phyloP scores from a whole-genome alignment of 2,888 invertebrate genomes.

The Polydesmus complanatus region DNA sequence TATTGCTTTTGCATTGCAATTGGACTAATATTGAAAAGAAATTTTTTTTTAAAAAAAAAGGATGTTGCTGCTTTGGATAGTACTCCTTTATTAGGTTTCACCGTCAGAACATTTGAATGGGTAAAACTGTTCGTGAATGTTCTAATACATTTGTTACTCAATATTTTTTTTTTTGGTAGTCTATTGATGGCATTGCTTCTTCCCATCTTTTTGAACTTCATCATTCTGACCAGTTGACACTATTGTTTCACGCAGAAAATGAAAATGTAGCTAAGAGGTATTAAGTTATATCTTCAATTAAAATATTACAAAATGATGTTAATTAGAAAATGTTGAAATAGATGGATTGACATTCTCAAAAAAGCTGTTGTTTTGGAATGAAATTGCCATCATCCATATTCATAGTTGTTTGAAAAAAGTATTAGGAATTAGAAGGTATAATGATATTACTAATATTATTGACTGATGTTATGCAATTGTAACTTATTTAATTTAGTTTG shows the following conservation, averaged over 20 bases:
- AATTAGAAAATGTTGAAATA: neutral
- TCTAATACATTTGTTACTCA: neutral
- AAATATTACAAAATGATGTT: neutral
- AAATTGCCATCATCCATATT: no score
- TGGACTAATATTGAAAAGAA: neutral
- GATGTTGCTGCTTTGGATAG: conserved; percentile 40
- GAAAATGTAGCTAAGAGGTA: neutral
- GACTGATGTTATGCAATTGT: no score
- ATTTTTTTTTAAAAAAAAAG: conserved; percentile 18
- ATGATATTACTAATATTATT: no score
- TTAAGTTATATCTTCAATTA: no score
- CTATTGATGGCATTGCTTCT: neutral
- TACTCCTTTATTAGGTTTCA: conserved; percentile 40
- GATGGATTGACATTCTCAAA: conserved; percentile 1
- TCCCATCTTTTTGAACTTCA: neutral
- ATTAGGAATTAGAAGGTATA: no score
- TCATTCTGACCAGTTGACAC: neutral
- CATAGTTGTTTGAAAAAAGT: no score
- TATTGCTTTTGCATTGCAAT: neutral
- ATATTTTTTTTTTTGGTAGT: neutral
- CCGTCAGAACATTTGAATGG: conserved; percentile 26
- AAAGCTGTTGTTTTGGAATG: neutral
- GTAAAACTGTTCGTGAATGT: conserved; percentile 21
- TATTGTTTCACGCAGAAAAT: conserved; percentile 3
- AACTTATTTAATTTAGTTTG: no score